Evolutionary conservation across 2,888 invertebrate species (phyloP), one percentile per base, ranked within the genome.

Genomic region (Catocala fraxini): DNA sequence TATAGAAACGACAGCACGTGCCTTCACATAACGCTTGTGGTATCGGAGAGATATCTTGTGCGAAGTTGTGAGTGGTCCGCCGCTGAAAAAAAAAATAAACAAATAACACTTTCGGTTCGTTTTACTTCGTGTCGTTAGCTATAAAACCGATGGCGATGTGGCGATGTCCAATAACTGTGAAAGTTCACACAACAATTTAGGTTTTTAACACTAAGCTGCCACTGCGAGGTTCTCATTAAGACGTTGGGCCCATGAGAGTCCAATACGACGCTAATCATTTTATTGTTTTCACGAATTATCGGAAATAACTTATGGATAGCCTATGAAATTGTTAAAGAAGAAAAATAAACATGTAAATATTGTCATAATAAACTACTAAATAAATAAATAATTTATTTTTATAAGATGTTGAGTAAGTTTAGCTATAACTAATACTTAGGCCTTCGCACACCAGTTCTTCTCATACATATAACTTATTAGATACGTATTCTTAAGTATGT

Each of bases 161-260:
- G 39, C 34, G 51, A 85, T 87, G 82, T 76, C 84, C 89, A 78
- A 91, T 89, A 84, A 84, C 90, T 93, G 94, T 93, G 93, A 93
- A 93, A 93, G 93, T 93, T 94, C 93, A 94, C 94, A 93, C 90
- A 88, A 91, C 89, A 92, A 93, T 94, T 92, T 88, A 87, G 86
- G 77, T 85, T 93, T 93, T 94, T 94, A 92, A 93, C 94, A 94
- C 92, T 77, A 80, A 75, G 74, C 79, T 83, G 91, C 89, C 89
- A 89, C 89, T 80, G 87, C 77, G 81, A 76, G 80, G 73, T 71
- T 75, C 90, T 92, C 92, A 92, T 93, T 93, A 93, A 83, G 76
- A 51, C 73, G 70, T 70, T 75, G 65, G 68, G 70, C 69, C 73
- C 69, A 79, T 78, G 79, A 69, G 79, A 73, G 82, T 77, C 81